Conservation (phyloP, 2,888 invertebrate species). For the Cantharis flavilabris region DNA sequence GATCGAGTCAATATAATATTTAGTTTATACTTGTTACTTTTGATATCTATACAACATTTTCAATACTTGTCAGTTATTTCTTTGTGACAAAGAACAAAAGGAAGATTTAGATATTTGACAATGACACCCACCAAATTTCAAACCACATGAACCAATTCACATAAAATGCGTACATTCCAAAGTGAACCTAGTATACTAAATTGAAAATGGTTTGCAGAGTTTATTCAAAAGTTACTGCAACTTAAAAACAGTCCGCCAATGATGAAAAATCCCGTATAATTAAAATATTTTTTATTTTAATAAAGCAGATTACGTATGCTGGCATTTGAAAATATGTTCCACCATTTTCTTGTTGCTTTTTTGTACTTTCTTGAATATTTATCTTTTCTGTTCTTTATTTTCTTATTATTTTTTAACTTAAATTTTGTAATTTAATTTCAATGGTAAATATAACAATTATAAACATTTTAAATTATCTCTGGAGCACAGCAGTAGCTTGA, state of each 20-base stretch:
- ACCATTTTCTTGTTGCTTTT: neutral
- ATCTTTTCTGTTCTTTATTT: neutral
- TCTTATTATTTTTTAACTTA: neutral
- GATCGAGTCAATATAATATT: neutral
- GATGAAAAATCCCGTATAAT: neutral
- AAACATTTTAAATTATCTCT: neutral
- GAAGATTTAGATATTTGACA: neutral
- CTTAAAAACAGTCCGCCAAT: neutral
- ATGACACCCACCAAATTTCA: neutral
- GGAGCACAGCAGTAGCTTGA: neutral
- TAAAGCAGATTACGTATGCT: neutral
- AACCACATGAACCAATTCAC: neutral
- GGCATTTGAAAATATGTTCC: neutral
- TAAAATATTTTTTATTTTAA: neutral
- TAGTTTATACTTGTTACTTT: neutral
- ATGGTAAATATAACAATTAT: neutral
- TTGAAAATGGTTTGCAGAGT: neutral
- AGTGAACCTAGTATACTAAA: neutral
- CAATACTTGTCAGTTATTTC: neutral
- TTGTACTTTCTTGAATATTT: neutral
- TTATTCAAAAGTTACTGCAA: neutral
- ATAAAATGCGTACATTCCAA: neutral
- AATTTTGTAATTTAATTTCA: neutral
- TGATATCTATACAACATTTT: neutral
- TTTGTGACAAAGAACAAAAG: neutral